Evolutionary conservation across 2,888 invertebrate genomes (phyloP).

Genomic region (Melanotus villosus): DNA sequence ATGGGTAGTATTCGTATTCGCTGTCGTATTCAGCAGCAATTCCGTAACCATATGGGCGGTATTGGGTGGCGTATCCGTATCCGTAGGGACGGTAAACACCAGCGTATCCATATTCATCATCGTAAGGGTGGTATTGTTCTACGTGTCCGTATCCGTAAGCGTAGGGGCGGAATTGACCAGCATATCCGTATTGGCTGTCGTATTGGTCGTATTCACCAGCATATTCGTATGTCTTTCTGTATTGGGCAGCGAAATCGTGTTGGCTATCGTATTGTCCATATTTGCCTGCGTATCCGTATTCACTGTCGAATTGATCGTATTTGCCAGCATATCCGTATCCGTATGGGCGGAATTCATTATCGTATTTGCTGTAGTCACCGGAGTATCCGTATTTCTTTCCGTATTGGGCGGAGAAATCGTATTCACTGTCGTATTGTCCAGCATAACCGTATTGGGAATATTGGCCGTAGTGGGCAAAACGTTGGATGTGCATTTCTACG

Average conservation of each 20-base stretch:
- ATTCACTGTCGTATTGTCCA: neutral
- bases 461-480: conserved; percentile 50
- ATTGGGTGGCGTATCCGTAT: no score
- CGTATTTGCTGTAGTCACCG: neutral
- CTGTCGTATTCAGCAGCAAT: neutral
- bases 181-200: neutral
- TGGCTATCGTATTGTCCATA: no score
- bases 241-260: neutral
- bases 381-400: no score
- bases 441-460: neutral
- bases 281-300: no score
- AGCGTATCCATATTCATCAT: no score
- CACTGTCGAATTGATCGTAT: no score
- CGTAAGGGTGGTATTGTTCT: no score
- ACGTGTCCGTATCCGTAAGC: no score
- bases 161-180: no score
- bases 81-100: no score
- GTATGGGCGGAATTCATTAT: no score
- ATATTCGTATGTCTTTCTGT: no score
- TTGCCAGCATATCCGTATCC: neutral
- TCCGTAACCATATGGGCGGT: neutral
- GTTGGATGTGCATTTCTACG: conserved; percentile 33
- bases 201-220: neutral
- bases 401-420: neutral
- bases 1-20: neutral